Conservation (phyloP, 2,113 vertebrate genomes). For the Carassius gibelio region DNA sequence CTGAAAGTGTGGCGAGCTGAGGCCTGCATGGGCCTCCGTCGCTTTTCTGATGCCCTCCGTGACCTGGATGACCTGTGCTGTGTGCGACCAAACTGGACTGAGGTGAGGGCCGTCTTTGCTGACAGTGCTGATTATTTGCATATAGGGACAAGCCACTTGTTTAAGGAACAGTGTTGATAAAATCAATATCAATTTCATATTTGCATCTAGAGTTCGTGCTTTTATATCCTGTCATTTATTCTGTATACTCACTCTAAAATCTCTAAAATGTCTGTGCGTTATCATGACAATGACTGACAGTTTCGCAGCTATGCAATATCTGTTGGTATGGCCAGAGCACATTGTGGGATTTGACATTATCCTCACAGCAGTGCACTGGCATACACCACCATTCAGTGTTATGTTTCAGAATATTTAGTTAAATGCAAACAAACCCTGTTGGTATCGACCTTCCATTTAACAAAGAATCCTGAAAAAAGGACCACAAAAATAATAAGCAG, state of each 20-base stretch:
- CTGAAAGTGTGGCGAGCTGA: slow-evolving; percentile 78
- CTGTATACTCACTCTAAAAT: no score
- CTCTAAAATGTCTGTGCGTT: neutral
- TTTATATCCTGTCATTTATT: no score
- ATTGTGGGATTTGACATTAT: neutral
- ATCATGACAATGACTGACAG: neutral
- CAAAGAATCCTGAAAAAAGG: neutral
- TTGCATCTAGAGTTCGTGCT: no score
- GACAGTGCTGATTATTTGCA: slow-evolving; percentile 1
- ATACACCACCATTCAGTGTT: neutral
- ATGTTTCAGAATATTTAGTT: no score
- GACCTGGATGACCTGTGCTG: slow-evolving; percentile 81
- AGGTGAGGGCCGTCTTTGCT: slow-evolving; percentile 71
- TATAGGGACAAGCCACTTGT: neutral
- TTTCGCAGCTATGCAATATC: neutral
- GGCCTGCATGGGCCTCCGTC: slow-evolving; percentile 69
- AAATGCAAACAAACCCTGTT: no score
- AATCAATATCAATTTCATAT: neutral
- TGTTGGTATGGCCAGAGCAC: neutral
- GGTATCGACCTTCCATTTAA: no score
- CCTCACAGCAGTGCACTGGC: neutral
- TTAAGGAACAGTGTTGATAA: neutral
- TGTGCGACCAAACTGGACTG: slow-evolving; percentile 73
- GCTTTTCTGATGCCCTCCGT: slow-evolving; percentile 71
- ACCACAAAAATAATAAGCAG: no score